Evolutionary conservation across 2,888 invertebrate species (phyloP).

Genomic region (Metacarcinus magister): DNA sequence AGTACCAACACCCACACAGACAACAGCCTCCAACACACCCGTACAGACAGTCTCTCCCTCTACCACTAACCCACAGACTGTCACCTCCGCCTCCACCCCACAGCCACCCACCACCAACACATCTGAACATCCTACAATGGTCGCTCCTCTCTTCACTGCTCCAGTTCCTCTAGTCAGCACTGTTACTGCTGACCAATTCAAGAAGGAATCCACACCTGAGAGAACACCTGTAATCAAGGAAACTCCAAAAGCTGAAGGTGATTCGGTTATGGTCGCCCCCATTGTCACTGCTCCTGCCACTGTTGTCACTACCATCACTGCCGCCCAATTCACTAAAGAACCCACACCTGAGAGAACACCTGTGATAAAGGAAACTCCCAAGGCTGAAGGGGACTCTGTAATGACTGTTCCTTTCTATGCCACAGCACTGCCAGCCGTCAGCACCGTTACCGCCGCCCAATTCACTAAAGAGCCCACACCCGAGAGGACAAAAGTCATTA

Average conservation of each 20-base stretch:
- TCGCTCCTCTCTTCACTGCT: neutral
- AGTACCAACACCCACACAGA: neutral
- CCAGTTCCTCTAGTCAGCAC: neutral
- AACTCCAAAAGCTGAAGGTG: neutral
- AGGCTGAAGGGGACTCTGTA: neutral
- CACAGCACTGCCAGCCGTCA: neutral
- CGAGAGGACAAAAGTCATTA: neutral
- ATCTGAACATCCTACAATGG: neutral
- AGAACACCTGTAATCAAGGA: neutral
- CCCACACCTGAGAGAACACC: neutral
- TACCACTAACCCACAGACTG: neutral
- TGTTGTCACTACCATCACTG: neutral
- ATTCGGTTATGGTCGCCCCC: neutral
- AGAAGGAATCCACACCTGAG: neutral
- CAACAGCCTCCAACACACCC: neutral
- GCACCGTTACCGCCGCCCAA: neutral
- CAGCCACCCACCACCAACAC: neutral
- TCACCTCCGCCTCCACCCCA: neutral
- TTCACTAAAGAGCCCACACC: neutral
- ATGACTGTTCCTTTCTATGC: neutral
- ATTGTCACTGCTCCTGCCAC: neutral
- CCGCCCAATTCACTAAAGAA: conserved; percentile 16
- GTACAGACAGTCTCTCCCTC: neutral
- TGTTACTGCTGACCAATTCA: conserved; percentile 28
- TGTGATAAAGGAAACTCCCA: neutral